Evolutionary conservation across 2,888 invertebrate species (phyloP), one percentile per base, ranked within the genome.

Genomic region (Ellobium chinense): DNA sequence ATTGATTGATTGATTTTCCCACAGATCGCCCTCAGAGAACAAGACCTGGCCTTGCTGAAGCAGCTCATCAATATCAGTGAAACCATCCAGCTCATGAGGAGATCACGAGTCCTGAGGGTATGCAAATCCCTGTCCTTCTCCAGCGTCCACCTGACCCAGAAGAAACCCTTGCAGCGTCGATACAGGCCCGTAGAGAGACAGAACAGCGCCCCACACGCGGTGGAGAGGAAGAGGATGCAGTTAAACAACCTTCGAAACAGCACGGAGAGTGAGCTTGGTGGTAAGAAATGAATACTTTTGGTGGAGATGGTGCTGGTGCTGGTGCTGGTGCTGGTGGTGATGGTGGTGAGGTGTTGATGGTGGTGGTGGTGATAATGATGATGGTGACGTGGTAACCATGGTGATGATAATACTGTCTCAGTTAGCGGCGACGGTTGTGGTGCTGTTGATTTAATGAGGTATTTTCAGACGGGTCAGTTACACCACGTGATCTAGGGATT

Each of bases 21-120:
- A n/a, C 65, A 82, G 82, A 63, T 69, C 76, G 74, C 39, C 39
- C 75, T 82, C 77, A 72, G 80, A n/a, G 76, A 80, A 29, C 73
- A 77, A 60, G 78, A 82, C 56, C 74, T 82, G 54, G 63, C 56
- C 24, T 36, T 82, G n/a, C 74, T 82, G 31, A 77, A 72, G 31
- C 82, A 82, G 58, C 80, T 82, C 29, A 82, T 82, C 65, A 62
- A 68, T 24, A 80, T 82, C 21, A 77, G 77, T 27, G 70, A 82
- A 69, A 78, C 76, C 29, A 82, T 82, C 27, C 82, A 80, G 69
- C 62, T 63, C 0, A 29, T 82, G 29, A 36, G 62, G 21, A 31
- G 80, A 36, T 68, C 73, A 7, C 77, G 66, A 3, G 58, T 39
- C n/a, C 68, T 58, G n/a, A 74, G 31, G 18, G 31, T 78, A 21